phyloP scores from a whole-genome alignment of 2,113 vertebrate species.

The Rhagologus leucostigma region DNA sequence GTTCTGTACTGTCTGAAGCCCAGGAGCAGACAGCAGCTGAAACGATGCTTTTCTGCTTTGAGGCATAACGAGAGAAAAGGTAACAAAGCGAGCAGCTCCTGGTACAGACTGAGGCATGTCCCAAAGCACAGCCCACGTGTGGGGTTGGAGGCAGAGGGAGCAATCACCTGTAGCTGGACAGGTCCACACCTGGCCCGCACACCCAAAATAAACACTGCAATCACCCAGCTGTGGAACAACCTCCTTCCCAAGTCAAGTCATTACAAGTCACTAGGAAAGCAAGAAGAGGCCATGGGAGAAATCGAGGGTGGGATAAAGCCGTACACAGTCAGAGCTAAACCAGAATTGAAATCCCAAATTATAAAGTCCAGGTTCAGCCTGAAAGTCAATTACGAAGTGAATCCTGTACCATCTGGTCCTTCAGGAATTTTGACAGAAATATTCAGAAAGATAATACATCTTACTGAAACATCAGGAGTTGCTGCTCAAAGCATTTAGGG shows the following conservation, averaged over 20 bases:
- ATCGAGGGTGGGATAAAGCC: background rate
- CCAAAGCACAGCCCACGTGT: background rate
- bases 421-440: background rate
- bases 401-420: background rate
- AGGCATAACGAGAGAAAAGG: background rate
- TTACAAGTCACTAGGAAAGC: background rate
- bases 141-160: background rate
- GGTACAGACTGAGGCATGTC: rapidly evolving
- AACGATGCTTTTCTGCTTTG: background rate
- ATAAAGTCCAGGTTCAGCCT: background rate
- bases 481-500: background rate
- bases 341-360: background rate
- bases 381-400: background rate
- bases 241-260: background rate
- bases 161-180: background rate
- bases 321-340: background rate
- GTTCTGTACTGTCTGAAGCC: background rate
- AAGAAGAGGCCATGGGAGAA: background rate
- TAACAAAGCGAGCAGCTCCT: background rate
- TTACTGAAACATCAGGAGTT: background rate
- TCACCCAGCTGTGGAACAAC: background rate
- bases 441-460: background rate
- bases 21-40: background rate
- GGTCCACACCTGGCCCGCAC: background rate
- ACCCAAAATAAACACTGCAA: background rate